Evolutionary conservation across 2,113 vertebrate species (phyloP).

Genomic region (Mormyrus lacerda): DNA sequence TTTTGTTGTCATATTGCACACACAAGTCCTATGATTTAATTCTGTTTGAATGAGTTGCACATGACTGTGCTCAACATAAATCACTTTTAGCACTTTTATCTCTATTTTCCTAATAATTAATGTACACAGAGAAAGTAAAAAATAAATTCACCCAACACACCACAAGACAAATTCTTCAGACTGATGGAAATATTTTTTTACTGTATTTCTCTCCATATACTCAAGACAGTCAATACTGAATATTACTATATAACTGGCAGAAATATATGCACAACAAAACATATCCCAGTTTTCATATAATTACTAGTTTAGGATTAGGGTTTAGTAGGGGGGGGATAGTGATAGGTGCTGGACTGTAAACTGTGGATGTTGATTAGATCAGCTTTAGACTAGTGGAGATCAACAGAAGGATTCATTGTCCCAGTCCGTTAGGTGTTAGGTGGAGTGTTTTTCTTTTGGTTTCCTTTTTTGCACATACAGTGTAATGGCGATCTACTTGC

Average conservation of each 20-base stretch:
- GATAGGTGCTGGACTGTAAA: too few relatives aligned
- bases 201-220: not conserved
- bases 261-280: not conserved
- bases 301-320: too few relatives aligned
- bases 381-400: too few relatives aligned
- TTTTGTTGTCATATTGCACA: not conserved
- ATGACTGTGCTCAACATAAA: not conserved
- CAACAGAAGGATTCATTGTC: too few relatives aligned
- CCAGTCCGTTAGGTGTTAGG: too few relatives aligned
- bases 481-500: too few relatives aligned
- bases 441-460: too few relatives aligned
- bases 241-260: not conserved
- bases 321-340: too few relatives aligned
- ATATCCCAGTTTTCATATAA: not conserved
- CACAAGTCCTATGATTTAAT: not conserved
- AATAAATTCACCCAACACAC: not conserved
- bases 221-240: not conserved
- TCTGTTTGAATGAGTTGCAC: not conserved
- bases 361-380: too few relatives aligned
- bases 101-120: not conserved
- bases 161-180: not conserved
- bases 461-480: too few relatives aligned
- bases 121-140: not conserved
- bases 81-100: not conserved
- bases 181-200: not conserved